A percentile compares a stretch with the other conserved stretches of the same genome.
Evolutionary conservation across 2,797 vertebrate genomes (phyloP).

Genomic region (Hozukius guyotensis): DNA sequence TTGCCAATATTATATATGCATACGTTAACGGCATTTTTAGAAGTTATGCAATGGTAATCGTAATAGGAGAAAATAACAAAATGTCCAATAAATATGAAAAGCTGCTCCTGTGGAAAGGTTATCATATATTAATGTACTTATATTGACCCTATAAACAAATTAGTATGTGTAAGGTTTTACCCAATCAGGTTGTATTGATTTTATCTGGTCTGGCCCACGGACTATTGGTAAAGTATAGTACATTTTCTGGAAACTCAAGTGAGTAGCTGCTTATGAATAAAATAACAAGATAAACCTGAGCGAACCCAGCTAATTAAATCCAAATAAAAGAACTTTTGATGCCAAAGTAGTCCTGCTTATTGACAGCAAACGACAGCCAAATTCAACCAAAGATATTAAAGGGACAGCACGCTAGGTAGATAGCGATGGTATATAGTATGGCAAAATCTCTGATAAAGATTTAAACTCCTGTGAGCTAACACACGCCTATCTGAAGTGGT

Average conservation of each 20-base stretch:
- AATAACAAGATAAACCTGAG: background rate
- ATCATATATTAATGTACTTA: rapidly evolving
- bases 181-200: no score
- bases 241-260: background rate
- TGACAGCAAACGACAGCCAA: background rate
- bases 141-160: no score
- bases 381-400: background rate
- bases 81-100: no score
- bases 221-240: background rate
- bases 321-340: background rate
- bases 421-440: background rate
- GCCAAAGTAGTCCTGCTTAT: background rate
- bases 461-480: background rate
- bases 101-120: no score
- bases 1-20: no score
- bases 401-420: no score
- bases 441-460: background rate
- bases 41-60: no score
- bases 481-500: background rate
- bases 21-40: no score
- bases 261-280: background rate
- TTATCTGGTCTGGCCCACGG: no score
- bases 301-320: no score
- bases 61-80: no score
- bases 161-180: no score